A percentile compares a stretch with the other conserved stretches of the same genome.
phyloP scores from a whole-genome alignment of 2,113 vertebrate species.

The Nanger granti region DNA sequence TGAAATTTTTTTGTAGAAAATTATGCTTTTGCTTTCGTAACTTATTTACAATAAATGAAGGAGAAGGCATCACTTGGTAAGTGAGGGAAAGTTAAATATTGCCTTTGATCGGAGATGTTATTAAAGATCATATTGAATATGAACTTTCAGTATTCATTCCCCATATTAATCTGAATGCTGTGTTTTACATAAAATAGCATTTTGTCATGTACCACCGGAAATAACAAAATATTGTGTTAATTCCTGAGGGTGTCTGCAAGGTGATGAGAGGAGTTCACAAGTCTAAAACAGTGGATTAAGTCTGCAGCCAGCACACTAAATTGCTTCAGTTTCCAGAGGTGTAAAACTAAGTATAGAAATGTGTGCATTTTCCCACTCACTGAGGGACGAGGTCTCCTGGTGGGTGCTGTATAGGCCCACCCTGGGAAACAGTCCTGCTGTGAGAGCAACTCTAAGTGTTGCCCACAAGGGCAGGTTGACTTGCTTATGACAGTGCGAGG shows the following conservation, averaged over 20 bases:
- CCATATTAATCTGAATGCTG: not conserved
- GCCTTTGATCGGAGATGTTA: not conserved
- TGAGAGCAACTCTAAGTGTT: not conserved
- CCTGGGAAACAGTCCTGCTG: not conserved
- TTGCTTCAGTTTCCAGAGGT: not conserved
- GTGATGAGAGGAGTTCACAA: not conserved
- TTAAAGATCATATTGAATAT: not conserved
- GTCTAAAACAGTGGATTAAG: not conserved
- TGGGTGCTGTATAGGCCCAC: not conserved
- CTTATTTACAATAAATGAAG: not conserved
- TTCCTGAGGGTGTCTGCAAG: not conserved
- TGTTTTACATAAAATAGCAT: not conserved
- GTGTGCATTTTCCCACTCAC: not conserved
- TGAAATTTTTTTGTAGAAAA: conserved; percentile 30
- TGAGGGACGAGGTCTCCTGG: not conserved
- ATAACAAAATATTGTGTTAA: not conserved
- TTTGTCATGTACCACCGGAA: not conserved
- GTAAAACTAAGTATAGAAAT: not conserved
- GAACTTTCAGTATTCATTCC: not conserved
- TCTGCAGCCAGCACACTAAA: not conserved
- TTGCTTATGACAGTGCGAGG: fast-evolving
- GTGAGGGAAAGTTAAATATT: not conserved
- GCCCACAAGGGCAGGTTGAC: not conserved
- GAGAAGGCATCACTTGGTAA: not conserved
- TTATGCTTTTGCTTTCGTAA: conserved; percentile 11